phyloP scores from a whole-genome alignment of 2,113 vertebrate species.

The Corythaeola cristata region DNA sequence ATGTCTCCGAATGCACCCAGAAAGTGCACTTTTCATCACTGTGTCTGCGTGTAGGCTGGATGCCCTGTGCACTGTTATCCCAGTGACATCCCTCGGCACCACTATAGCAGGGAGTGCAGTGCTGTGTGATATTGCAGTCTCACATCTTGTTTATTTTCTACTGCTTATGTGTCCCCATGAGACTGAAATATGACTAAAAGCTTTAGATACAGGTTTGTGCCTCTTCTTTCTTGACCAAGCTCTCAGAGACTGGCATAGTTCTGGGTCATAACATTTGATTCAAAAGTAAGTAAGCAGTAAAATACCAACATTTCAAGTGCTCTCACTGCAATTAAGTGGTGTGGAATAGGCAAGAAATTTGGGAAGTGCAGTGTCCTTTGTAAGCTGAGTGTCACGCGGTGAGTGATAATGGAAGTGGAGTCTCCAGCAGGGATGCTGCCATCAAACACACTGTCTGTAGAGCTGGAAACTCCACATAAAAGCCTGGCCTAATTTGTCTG shows the following conservation, averaged over 20 bases:
- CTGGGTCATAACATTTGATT: not conserved
- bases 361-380: slow-evolving; percentile 7
- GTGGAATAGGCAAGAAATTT: not conserved
- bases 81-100: not conserved
- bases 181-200: not conserved
- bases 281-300: not conserved
- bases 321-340: not conserved
- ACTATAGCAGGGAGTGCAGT: not conserved
- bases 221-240: not conserved
- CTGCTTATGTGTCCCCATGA: not conserved
- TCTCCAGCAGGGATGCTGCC: not conserved
- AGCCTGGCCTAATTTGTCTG: slow-evolving; percentile 40
- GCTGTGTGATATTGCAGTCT: not conserved
- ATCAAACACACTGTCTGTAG: not conserved
- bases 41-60: not conserved
- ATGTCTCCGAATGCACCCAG: not conserved
- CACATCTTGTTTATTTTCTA: not conserved
- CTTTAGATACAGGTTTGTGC: not conserved
- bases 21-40: not conserved
- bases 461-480: not conserved
- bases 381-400: not conserved
- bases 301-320: not conserved
- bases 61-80: not conserved
- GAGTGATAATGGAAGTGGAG: slow-evolving; percentile 34
- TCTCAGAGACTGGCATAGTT: not conserved